Base-by-base conservation (phyloP, 1,140 invertebrate genomes). In the Dreissena rostriformis region DNA sequence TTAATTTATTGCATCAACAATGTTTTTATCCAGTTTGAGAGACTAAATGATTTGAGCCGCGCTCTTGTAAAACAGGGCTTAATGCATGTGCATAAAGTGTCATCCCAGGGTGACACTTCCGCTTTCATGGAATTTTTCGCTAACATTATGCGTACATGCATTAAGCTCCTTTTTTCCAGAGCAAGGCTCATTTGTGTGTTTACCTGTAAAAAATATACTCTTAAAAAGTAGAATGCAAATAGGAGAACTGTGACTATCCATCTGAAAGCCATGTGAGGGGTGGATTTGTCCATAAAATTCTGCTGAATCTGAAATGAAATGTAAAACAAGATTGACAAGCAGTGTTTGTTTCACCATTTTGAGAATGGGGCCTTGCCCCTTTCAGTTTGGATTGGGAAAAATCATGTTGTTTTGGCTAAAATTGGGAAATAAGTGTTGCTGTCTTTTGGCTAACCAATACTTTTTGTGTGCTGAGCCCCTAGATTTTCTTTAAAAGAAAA, bases 201-300 rank as follows among this genome's bases (percentile, higher is more conserved):
- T 86, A 91, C 91, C 87, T 92, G 88, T 80, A 91, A 74, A 68
- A 89, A 74, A 79, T 89, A 90, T 15, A 92, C 91, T 68, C 91
- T 82, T 22, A 92, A 24, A 65, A 86, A 78, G 85, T 92, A 92
- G 15, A 82, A 39, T 26, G 86, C 0, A 75, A 82, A 49, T 19
- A 91, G 68, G 19, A 89, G 1, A 24, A 73, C 19, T 49, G 86
- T 85, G 51, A 87, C 74, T 22, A 86, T 39, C 91, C 91, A 92
- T 86, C 91, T 79, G 12, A 83, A 76, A 17, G 66, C 79, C 8
- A 76, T 51, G 75, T 91, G 87, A 24, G 91, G 91, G 39, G 91
- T 92, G 15, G 88, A 82, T 61, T 87, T 87, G 70, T 92, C 91
- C 72, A 92, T 70, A 29, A 88, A 85, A 76, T 85, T 85, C 73